Evolutionary conservation across 2,888 invertebrate species (phyloP).

Genomic region (Steinernema carpocapsae): DNA sequence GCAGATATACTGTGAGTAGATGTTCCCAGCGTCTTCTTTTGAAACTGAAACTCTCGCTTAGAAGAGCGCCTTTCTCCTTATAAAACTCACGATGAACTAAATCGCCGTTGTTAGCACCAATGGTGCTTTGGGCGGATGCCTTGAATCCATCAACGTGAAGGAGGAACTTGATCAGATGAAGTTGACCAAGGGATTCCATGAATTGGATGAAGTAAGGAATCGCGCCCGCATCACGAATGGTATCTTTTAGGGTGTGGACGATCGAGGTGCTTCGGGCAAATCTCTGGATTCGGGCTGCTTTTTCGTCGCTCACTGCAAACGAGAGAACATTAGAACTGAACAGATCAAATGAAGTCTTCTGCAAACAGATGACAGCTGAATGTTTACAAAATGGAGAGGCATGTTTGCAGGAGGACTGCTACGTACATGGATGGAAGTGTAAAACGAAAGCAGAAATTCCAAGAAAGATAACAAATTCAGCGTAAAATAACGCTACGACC

Average conservation of each 20-base stretch:
- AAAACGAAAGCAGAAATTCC: too few relatives aligned
- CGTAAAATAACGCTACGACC: too few relatives aligned
- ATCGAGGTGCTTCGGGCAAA: slow-evolving; percentile 37
- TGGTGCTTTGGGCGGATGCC: slow-evolving; percentile 50
- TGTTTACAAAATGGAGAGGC: too few relatives aligned
- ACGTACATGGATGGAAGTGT: too few relatives aligned
- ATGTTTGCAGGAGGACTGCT: too few relatives aligned
- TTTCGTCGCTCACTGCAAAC: neutral
- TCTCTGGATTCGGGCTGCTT: neutral
- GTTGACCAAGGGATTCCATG: slow-evolving; percentile 73
- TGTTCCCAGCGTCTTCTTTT: slow-evolving; percentile 75
- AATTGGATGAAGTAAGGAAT: slow-evolving; percentile 84
- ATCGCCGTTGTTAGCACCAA: neutral
- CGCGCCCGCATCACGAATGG: slow-evolving; percentile 81
- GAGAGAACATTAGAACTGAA: too few relatives aligned
- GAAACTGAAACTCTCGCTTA: slow-evolving; percentile 67
- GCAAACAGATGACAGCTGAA: too few relatives aligned
- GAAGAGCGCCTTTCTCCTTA: neutral
- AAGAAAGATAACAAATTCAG: too few relatives aligned
- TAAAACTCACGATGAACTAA: neutral
- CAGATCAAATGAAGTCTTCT: too few relatives aligned
- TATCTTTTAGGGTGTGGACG: slow-evolving; percentile 78
- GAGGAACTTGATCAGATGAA: slow-evolving; percentile 72
- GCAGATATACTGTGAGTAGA: slow-evolving; percentile 81
- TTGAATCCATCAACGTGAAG: slow-evolving; percentile 72